Conservation (phyloP, 2,797 vertebrate species). For the Platalea minor region DNA sequence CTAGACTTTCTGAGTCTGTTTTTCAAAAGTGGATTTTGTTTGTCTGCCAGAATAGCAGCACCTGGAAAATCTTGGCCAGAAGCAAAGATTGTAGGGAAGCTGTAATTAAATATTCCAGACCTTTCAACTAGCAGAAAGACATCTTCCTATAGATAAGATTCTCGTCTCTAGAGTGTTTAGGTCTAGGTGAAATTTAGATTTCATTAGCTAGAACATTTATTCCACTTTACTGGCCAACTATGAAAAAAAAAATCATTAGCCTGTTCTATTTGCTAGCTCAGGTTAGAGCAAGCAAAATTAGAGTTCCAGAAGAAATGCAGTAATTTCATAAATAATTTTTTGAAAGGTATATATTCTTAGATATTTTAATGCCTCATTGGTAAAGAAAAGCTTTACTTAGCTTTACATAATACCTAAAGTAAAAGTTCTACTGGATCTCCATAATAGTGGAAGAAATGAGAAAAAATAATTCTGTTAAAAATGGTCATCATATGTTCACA, state of each 20-base stretch:
- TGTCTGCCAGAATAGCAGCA: not conserved
- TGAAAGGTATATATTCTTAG: not conserved
- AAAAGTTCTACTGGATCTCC: not conserved
- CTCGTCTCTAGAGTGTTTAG: not conserved
- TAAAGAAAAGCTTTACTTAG: not conserved
- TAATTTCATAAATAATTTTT: not conserved
- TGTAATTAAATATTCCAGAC: not conserved
- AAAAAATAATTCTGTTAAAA: not conserved
- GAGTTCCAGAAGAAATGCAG: not conserved
- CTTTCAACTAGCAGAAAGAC: not conserved
- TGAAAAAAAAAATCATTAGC: not conserved
- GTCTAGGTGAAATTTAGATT: not conserved
- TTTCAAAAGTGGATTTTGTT: not conserved
- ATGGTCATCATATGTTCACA: not conserved
- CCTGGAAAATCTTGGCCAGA: slow-evolving; percentile 14
- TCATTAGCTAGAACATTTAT: not conserved
- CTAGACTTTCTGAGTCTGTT: not conserved
- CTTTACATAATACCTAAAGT: not conserved
- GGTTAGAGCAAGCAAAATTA: not conserved
- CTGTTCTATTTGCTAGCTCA: not conserved
- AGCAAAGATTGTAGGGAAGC: not conserved
- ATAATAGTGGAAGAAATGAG: not conserved
- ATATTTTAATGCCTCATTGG: not conserved
- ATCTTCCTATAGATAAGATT: not conserved
- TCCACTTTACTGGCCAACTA: not conserved